Conservation (phyloP, 2,888 invertebrate genomes). For the Melanostoma scalare region DNA sequence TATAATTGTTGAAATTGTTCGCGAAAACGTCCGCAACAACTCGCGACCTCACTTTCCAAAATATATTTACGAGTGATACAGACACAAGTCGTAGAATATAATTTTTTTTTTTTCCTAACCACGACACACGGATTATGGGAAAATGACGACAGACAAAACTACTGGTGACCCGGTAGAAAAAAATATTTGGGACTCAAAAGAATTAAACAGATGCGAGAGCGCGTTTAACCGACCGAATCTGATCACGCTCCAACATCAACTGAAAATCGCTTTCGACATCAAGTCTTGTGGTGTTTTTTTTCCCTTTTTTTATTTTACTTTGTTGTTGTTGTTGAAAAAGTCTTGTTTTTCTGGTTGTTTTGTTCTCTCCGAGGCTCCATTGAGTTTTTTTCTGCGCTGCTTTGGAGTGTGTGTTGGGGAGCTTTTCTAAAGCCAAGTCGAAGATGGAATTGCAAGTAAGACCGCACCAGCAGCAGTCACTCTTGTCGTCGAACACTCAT, state of each 20-base stretch:
- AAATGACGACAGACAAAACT: slow-evolving; percentile 47
- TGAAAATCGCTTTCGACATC: slow-evolving; percentile 74
- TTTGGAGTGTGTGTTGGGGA: slow-evolving; percentile 3
- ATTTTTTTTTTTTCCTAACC: slow-evolving; percentile 9
- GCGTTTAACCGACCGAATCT: slow-evolving; percentile 75
- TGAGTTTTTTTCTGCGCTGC: slow-evolving; percentile 14
- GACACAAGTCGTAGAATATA: background rate
- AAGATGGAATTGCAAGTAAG: background rate
- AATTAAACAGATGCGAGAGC: slow-evolving; percentile 69
- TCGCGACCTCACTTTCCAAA: slow-evolving; percentile 19
- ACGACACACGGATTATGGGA: slow-evolving; percentile 28
- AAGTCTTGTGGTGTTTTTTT: slow-evolving; percentile 56
- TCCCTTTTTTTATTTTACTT: slow-evolving; percentile 30
- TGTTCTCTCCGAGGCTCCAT: slow-evolving; percentile 49
- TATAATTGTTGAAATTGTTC: background rate
- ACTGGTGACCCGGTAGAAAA: slow-evolving; percentile 50
- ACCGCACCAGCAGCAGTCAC: background rate
- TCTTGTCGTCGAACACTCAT: background rate
- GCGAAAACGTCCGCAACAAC: slow-evolving; percentile 21
- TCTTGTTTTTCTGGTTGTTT: slow-evolving; percentile 56
- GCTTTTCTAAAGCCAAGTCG: slow-evolving; percentile 14
- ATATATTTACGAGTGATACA: background rate
- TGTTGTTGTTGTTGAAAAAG: slow-evolving; percentile 49
- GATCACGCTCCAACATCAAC: slow-evolving; percentile 77
- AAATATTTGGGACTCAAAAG: slow-evolving; percentile 38